Base-by-base conservation (phyloP, 2,113 vertebrate species). In the Malurus elegans region DNA sequence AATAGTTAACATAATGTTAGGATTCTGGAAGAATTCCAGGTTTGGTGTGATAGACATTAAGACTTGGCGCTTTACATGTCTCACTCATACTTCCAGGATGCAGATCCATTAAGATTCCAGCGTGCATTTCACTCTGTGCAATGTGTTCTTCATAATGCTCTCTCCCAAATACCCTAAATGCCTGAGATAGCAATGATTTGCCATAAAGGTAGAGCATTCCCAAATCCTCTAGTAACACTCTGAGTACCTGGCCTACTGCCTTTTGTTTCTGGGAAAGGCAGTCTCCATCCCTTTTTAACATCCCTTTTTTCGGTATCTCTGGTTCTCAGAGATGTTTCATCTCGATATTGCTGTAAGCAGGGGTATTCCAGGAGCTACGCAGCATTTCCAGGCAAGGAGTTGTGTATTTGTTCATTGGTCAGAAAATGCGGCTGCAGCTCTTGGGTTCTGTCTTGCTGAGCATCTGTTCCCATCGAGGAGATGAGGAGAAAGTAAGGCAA, bases 291-390 rank as follows among this genome's bases (percentile, higher is more conserved):
- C 17, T 9, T 36, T 17, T 12, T 4, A 62, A 45, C 36, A 42
- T 42, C 19, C 31, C 29, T 64, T 53, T 36, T 28, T 14, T 17
- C 10, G 8, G 5, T 24, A 3, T 14, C 17, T 57, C 34, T 18
- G 15, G 9, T 32, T 60, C 38, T 60, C 45, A 60, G 48, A 26
- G 12, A 3, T 0, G 0, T 53, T 70, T 56, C 6, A 19, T 47
- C 18, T 36, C 45, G 47, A 6, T 8, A 4, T 38, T 62, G 21
- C 25, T 32, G 6, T 47, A 26, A 24, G 16, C 21, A 15, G 14
- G 16, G 50, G 28, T 23, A 1, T 20, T 23, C 3, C 1, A 20
- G 60, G 73, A 69, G 7, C 18, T 1, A 1, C 0, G 0, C 29
- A 26, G 51, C 28, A 8, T 18, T 66, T 40, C 29, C 25, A 44